Evolutionary conservation across 2,113 vertebrate genomes (phyloP), one percentile per base, ranked within the genome.

Genomic region (Paedocypris sp.): DNA sequence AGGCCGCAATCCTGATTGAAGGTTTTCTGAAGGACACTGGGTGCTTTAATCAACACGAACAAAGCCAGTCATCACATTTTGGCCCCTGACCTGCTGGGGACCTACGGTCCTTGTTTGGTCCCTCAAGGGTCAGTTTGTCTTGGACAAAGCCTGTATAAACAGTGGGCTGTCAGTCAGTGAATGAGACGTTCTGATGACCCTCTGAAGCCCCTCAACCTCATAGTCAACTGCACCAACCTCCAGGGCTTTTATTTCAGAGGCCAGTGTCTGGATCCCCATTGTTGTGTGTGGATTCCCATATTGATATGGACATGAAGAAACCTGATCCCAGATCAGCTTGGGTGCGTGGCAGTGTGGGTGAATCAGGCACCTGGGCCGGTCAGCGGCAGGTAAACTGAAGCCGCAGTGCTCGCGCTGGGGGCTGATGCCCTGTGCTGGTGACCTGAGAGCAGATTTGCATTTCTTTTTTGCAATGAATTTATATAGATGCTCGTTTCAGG

Each of bases 121-220:
- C 41, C 52, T 53, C 47, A 56, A 43, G 68, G 58, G 68, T 70
- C 51, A 52, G 68, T 51, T 66, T 66, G 46, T 47, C 32, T 4
- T 46, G 13, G 48, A 66, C 68, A 70, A 70, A 66, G 68, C 63
- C 43, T 57, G 38, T 57, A 38, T 66, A 70, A 70, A 66, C 63
- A 66, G 13, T 8, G 22, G 15, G 38, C 68, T 58, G 62, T 62
- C 63, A 58, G 36, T 70, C 60, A 70, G 62, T 66, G 26, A 33
- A 3, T 36, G 46, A 45, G 7, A 43, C 33, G 22, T 48, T 47
- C 43, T 20, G n/a, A n/a, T 36, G 35, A 60, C 45, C 20, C 57
- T 22, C 48, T 29, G 16, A 54, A 22, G 36, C 12, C 12, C n/a
- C n/a, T n/a, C n/a, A 70, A 51, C 50, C 22, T 33, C 31, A 45